phyloP scores from a whole-genome alignment of 2,113 vertebrate genomes.

The Empidonax traillii region DNA sequence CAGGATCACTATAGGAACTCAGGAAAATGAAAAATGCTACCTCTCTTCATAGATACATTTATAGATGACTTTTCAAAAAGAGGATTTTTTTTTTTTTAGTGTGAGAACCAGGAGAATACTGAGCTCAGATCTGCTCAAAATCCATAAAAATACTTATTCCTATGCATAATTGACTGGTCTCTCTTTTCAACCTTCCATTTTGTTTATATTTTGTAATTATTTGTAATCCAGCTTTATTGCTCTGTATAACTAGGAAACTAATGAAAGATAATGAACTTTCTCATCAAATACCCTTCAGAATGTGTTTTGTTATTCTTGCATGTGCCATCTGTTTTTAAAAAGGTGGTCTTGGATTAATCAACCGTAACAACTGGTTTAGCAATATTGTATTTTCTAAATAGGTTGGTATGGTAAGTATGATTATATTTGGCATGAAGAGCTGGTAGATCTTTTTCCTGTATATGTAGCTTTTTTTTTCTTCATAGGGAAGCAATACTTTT shows the following conservation, averaged over 20 bases:
- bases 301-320: constrained; percentile 18
- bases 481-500: not conserved
- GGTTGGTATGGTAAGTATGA: constrained; percentile 14
- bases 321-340: constrained; percentile 51
- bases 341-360: constrained; percentile 48
- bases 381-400: constrained; percentile 29
- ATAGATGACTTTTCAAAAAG: not conserved
- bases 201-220: constrained; percentile 44
- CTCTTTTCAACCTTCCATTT: constrained; percentile 17
- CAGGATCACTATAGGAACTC: not conserved
- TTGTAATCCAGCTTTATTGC: constrained; percentile 9
- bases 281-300: constrained; percentile 22
- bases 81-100: not conserved
- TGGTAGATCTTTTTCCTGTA: not conserved
- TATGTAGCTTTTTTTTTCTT: not conserved
- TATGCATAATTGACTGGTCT: not conserved
- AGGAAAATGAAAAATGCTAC: not conserved
- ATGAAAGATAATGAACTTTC: constrained; percentile 19
- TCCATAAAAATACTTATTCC: not conserved
- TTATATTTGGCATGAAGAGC: constrained; percentile 28
- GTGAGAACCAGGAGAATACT: not conserved
- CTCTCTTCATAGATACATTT: not conserved
- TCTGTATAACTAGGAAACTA: constrained; percentile 26
- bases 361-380: constrained; percentile 34
- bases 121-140: not conserved